These are phyloP conservation scores for Scaptomyza hsui DNA, from an alignment of 1,140 invertebrate genomes.

Conservation along the genomic window DNA sequence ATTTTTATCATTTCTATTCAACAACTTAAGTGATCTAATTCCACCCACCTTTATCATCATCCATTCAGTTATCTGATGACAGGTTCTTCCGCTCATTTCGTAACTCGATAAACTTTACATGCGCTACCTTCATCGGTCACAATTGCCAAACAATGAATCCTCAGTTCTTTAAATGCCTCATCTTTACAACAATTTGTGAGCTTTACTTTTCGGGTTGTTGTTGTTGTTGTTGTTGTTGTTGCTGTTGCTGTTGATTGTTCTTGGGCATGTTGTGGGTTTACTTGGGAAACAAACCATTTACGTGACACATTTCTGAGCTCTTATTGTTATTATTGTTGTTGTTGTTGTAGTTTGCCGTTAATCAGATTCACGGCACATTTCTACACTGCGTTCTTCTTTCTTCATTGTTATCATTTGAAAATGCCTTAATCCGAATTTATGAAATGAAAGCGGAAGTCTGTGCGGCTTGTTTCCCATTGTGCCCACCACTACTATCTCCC, in stretches of 20 bases:
- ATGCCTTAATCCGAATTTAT: constrained; percentile 82
- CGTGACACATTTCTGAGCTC: constrained; percentile 69
- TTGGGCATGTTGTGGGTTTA: constrained; percentile 46
- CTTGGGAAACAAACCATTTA: constrained; percentile 64
- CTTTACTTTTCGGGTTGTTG: constrained; percentile 17
- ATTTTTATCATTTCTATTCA: too few species aligned
- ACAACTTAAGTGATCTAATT: neutral
- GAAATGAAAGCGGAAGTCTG: constrained; percentile 79
- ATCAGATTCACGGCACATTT: constrained; percentile 78
- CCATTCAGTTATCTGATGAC: neutral
- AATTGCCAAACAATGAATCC: constrained; percentile 38
- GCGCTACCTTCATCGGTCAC: constrained; percentile 7
- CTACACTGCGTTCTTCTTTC: constrained; percentile 56
- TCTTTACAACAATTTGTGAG: constrained; percentile 33
- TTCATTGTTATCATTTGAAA: constrained; percentile 81
- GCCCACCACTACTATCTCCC: constrained; percentile 3
- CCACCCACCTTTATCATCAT: neutral
- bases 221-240: constrained; percentile 15
- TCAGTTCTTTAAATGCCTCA: constrained; percentile 15
- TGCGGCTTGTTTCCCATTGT: constrained; percentile 77
- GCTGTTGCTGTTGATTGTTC: constrained; percentile 25
- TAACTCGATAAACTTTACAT: constrained; percentile 32
- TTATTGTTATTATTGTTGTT: constrained; percentile 32
- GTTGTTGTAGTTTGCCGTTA: constrained; percentile 62
- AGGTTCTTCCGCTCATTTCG: constrained; percentile 29